These are phyloP conservation scores for Poeciliopsis turneri DNA, from an alignment of 2,797 vertebrate species.

Conservation along the genomic window DNA sequence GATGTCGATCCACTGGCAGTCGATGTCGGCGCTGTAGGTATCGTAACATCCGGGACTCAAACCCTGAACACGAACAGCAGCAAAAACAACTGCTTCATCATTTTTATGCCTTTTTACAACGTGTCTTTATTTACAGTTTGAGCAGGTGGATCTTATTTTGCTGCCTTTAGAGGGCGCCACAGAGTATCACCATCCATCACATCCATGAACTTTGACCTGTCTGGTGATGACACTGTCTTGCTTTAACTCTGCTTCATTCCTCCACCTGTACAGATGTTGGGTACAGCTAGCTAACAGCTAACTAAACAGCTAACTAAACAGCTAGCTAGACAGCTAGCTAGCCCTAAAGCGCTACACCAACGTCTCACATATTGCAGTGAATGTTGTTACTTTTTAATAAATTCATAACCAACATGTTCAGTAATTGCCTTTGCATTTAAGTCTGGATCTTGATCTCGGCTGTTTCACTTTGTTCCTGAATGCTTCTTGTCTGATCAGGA, in stretches of 20 bases:
- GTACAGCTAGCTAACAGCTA: too few species aligned
- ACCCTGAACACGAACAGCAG: constrained; percentile 79
- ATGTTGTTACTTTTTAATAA: too few species aligned
- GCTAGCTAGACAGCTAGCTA: too few species aligned
- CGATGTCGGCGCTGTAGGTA: constrained; percentile 96
- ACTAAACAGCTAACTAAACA: too few species aligned
- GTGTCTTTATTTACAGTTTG: not conserved
- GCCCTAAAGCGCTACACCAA: too few species aligned
- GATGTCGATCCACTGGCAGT: constrained; percentile 99
- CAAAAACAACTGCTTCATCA: not conserved
- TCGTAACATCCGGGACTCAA: constrained; percentile 97
- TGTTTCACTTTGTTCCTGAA: too few species aligned
- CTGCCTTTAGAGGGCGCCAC: not conserved
- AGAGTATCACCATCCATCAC: not conserved
- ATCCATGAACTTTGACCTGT: not conserved
- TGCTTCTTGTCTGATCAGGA: too few species aligned
- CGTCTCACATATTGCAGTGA: too few species aligned
- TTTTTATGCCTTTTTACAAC: not conserved
- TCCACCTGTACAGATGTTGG: not conserved
- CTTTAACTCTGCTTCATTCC: not conserved
- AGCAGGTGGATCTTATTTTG: not conserved
- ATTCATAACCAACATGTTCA: too few species aligned
- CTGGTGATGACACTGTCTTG: not conserved
- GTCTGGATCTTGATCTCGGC: too few species aligned
- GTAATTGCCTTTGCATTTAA: too few species aligned